Percentiles rank a stretch among this genome's conserved stretches.
These are phyloP conservation scores for Xanthia icteritia DNA, from an alignment of 2,888 invertebrate genomes.

Conservation along the genomic window DNA sequence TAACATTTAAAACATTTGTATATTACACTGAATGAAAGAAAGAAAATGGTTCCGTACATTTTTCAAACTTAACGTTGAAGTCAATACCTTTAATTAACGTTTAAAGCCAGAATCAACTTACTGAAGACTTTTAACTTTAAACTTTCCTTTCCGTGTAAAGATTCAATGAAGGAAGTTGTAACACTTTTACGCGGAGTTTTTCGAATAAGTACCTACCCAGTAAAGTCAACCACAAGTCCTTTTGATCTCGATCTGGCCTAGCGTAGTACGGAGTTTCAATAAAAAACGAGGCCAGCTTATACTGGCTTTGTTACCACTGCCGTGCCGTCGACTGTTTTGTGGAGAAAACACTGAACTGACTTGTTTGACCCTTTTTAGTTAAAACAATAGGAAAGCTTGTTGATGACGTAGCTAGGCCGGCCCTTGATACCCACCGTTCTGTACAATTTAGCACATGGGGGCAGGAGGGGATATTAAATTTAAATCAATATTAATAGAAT, in stretches of 20 bases:
- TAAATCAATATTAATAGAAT: not conserved
- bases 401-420: not conserved
- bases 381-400: slow-evolving; percentile 5
- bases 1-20: not conserved
- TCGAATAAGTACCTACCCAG: not conserved
- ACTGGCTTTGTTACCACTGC: not conserved
- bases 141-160: not conserved
- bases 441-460: too few species aligned
- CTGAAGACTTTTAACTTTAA: not conserved
- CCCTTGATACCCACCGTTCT: not conserved
- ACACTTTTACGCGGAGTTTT: not conserved
- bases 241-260: not conserved
- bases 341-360: not conserved
- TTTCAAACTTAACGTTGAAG: not conserved
- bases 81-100: not conserved
- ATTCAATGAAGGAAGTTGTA: slow-evolving; percentile 6
- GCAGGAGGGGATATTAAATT: too few species aligned
- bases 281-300: not conserved
- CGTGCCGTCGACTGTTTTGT: not conserved
- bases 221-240: too few species aligned
- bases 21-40: not conserved
- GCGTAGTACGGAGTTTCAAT: not conserved
- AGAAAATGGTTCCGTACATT: not conserved
- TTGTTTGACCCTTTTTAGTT: slow-evolving; percentile 2
- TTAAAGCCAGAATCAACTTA: not conserved